Evolutionary conservation across 2,888 invertebrate species (phyloP).

Genomic region (Eupithecia centaureata): DNA sequence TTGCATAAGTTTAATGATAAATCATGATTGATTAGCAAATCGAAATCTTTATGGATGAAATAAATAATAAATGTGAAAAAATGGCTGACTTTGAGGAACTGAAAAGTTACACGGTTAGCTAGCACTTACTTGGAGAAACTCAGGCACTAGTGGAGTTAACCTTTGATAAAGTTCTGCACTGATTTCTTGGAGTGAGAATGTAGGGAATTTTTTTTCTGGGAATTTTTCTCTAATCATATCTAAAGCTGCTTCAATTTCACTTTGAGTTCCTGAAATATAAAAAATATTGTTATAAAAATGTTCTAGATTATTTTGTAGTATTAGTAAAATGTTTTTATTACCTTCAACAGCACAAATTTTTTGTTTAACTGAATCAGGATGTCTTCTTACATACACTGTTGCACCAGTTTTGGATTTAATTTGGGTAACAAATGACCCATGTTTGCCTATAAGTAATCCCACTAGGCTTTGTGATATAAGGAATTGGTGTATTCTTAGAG

Average conservation of each 20-base stretch:
- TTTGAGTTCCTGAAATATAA: slow-evolving; percentile 85
- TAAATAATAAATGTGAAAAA: not conserved
- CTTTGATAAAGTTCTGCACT: slow-evolving; percentile 80
- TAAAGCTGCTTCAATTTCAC: slow-evolving; percentile 92
- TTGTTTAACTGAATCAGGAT: slow-evolving; percentile 88
- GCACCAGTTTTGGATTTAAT: slow-evolving; percentile 92
- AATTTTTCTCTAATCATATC: slow-evolving; percentile 93
- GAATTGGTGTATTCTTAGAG: slow-evolving; percentile 88
- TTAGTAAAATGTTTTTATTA: slow-evolving; percentile 50
- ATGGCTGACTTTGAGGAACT: not conserved
- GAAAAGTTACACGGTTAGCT: not conserved
- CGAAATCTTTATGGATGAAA: too few species aligned
- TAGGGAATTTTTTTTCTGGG: slow-evolving; percentile 91
- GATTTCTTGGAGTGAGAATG: slow-evolving; percentile 87
- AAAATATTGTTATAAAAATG: not conserved
- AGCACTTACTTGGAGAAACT: slow-evolving; percentile 83
- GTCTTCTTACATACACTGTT: slow-evolving; percentile 90
- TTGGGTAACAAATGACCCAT: slow-evolving; percentile 91
- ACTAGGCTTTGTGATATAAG: slow-evolving; percentile 89
- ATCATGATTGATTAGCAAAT: not conserved
- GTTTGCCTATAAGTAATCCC: slow-evolving; percentile 93
- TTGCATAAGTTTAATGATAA: not conserved
- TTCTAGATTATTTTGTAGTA: not conserved
- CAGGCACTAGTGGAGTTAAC: slow-evolving; percentile 79
- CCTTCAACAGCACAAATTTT: slow-evolving; percentile 95